Percentiles rank a stretch among this genome's conserved stretches.
phyloP scores from a whole-genome alignment of 2,888 invertebrate genomes.

The Allophyes oxyacanthae region DNA sequence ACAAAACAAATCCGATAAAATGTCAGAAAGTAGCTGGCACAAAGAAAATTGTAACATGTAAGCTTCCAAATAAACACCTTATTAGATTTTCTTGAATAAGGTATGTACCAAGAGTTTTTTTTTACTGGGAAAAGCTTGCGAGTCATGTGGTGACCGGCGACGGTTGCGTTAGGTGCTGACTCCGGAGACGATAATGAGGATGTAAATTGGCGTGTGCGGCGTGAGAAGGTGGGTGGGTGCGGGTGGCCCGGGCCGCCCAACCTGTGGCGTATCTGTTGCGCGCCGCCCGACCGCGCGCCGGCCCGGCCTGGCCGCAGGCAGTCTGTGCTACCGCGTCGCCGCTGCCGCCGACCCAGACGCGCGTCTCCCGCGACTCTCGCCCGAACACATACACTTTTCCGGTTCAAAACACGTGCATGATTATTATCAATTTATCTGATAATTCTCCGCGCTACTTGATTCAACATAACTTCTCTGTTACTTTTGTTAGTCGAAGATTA shows the following conservation, averaged over 20 bases:
- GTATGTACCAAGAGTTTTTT: conserved; percentile 33
- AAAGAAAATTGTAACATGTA: conserved; percentile 55
- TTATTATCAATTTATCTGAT: conserved; percentile 41
- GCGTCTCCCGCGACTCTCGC: conserved; percentile 47
- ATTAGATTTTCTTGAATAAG: conserved; percentile 52
- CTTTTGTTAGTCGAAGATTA: neutral
- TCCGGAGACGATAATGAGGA: conserved; percentile 81
- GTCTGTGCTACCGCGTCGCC: conserved; percentile 62
- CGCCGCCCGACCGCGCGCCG: conserved; percentile 70
- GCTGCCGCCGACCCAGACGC: conserved; percentile 51
- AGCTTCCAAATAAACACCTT: conserved; percentile 51
- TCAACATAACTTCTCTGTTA: conserved; percentile 8
- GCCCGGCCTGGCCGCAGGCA: conserved; percentile 62
- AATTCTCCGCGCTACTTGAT: conserved; percentile 53
- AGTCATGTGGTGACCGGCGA: conserved; percentile 56
- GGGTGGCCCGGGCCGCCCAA: conserved; percentile 84
- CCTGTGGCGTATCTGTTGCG: conserved; percentile 89
- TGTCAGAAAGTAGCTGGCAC: conserved; percentile 41
- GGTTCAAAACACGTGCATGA: conserved; percentile 76
- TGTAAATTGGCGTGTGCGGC: conserved; percentile 81
- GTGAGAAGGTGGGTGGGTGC: conserved; percentile 56
- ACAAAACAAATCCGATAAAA: conserved; percentile 56
- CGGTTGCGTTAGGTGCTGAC: conserved; percentile 67
- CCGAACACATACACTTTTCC: conserved; percentile 66
- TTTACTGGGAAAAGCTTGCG: conserved; percentile 45